These are phyloP conservation scores for Amblyjoppa proteus DNA, from an alignment of 2,888 invertebrate species.

Conservation along the genomic window DNA sequence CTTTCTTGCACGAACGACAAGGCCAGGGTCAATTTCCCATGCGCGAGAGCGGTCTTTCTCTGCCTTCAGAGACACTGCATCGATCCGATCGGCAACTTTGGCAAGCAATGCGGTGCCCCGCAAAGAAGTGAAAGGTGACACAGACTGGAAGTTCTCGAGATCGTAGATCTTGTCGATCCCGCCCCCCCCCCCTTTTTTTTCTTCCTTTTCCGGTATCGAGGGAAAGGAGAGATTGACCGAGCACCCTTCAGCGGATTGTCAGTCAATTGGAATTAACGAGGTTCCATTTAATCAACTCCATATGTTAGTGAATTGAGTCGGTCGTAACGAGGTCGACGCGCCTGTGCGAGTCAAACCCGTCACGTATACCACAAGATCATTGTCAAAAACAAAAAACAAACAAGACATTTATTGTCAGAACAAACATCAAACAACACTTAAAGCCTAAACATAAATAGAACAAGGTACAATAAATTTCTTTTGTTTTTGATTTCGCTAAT, in stretches of 20 bases:
- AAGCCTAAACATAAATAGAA: conserved; percentile 20
- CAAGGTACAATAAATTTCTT: neutral
- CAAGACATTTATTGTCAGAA: conserved; percentile 6
- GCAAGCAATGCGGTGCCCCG: conserved; percentile 16
- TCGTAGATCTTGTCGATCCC: conserved; percentile 44
- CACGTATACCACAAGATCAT: conserved; percentile 7
- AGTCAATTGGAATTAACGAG: conserved; percentile 43
- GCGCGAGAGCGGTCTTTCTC: conserved; percentile 38
- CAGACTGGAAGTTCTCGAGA: conserved; percentile 1
- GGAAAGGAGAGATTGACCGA: conserved; percentile 46
- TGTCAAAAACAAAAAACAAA: neutral
- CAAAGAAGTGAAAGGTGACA: conserved; percentile 57
- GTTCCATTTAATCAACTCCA: conserved; percentile 35
- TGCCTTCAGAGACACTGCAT: conserved; percentile 1
- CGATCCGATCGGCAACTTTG: conserved; percentile 14
- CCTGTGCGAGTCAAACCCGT: neutral
- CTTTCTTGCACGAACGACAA: neutral
- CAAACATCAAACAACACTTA: conserved; percentile 1
- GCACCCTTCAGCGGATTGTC: conserved; percentile 28
- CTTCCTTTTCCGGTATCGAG: conserved; percentile 13
- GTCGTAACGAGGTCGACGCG: conserved; percentile 25
- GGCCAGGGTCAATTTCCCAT: conserved; percentile 38
- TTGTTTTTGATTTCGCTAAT: neutral
- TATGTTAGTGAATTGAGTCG: conserved; percentile 12
- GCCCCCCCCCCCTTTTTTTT: conserved; percentile 10